Evolutionary conservation across 30 jellyfish, hydroid and myxozoan species (phyloP), one percentile per base, ranked within the genome.

Genomic region (Sanderia malayensis): DNA sequence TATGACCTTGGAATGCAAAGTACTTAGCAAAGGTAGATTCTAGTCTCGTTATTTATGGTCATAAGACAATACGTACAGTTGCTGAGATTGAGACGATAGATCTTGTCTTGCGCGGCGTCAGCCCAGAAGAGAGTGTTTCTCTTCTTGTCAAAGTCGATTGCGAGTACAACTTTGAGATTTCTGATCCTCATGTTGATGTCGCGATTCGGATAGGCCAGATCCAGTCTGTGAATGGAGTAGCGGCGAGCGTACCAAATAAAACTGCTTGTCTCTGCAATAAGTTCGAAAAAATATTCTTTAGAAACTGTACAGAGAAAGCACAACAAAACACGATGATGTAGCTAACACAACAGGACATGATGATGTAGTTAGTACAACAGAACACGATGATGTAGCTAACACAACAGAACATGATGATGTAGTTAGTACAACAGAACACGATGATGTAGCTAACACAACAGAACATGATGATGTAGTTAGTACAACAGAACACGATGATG

Each of bases 71-170:
- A 80, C 92, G 18, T 55, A 80, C 92, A 67, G 24, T 88, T 84
- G 28, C 65, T 71, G 44, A 83, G 74, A 9, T 53, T 22, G 24
- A 76, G 23, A 10, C 82, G 57, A 29, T 45, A 57, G 53, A 89
- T 84, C 32, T 33, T 77, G 74, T 89, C 97, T 11, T 80, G 61
- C 4, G 94, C 33, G 62, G 83, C 75, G 70, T 89, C 97, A 2
- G 94, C 96, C 89, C 94, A 89, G 64, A 80, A 89, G 66, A 89
- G 57, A 21, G 47, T 32, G 49, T 83, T 82, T 15, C 52, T 76
- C 44, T 65, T 61, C 71, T 81, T 67, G 69, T 89, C 97, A 57
- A 25, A 73, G 32, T 89, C 97, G 27, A 89, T 8, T 0, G 96
- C 85, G 23, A 89, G 28, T 0, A 86, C 95, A 55, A 67, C 72